Evolutionary conservation across 1,140 invertebrate species (phyloP), one percentile per base, ranked within the genome.

Genomic region (Coptotermes formosanus): DNA sequence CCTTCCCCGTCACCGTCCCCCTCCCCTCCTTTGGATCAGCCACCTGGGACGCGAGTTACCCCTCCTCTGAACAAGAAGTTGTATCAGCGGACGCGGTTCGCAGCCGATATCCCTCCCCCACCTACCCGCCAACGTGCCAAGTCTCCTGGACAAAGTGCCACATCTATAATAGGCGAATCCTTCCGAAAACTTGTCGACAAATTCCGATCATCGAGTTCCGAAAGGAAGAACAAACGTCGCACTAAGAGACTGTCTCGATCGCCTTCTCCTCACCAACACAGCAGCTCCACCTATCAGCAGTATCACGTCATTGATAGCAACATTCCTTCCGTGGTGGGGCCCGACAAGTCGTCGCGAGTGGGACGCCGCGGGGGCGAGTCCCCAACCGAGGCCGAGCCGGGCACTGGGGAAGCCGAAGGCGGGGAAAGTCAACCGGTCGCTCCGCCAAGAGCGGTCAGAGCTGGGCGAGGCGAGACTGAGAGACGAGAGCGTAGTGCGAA

Each of bases 141-240:
- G 90, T 59, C 89, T 91, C 23, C 90, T 91, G 38, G 92, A 91
- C 44, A 91, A 21, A 52, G n/a, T 14, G n/a, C n/a, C n/a, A 45
- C 43, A 6, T 91, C 89, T 84, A 90, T 89, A 52, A 90, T 92
- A 48, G 92, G 92, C 48, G 91, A 92, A 82, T 96, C 95, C 0
- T 94, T 96, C 88, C 92, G 95, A 83, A 95, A 95, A 89, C 90
- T 96, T 84, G 95, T 96, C 8, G 95, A 95, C 59, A 96, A 96
- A 90, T 94, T 96, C 81, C 93, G 95, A 0, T 96, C 95, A 3
- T 94, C 94, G 12, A 95, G 95, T 86, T 92, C 93, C 0, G 95
- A 96, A 89, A 92, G 95, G n/a, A 94, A 94, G 86, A 93, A 44
- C 32, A 32, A 38, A 64, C 83, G 55, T 38, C 32, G 83, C 81